Evolutionary conservation across 1,140 invertebrate genomes (phyloP).

Genomic region (Drosophila tropicalis): DNA sequence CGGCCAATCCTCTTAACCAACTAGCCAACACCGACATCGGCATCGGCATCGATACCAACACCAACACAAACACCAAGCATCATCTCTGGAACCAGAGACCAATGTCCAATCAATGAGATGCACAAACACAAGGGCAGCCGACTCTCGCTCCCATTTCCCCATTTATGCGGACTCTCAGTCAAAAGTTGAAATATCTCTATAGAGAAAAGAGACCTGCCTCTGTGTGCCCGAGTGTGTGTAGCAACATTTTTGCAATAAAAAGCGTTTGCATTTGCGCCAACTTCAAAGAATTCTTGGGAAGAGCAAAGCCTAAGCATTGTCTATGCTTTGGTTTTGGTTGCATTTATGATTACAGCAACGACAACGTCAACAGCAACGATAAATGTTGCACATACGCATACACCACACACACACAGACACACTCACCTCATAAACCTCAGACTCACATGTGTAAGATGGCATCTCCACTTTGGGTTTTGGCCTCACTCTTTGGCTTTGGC

Average conservation of each 20-base stretch:
- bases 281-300: constrained; percentile 76
- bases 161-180: constrained; percentile 12
- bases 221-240: constrained; percentile 22
- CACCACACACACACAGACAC: constrained; percentile 12
- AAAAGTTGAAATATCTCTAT: neutral
- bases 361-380: constrained; percentile 60
- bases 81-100: constrained; percentile 1
- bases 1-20: constrained; percentile 16
- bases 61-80: neutral
- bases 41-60: neutral
- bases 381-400: constrained; percentile 70
- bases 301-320: constrained; percentile 40
- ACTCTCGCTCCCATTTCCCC: constrained; percentile 20
- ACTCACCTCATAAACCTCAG: neutral
- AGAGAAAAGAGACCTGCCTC: neutral
- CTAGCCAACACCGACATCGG: neutral
- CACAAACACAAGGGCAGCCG: constrained; percentile 20
- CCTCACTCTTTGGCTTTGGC: constrained; percentile 29
- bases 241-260: constrained; percentile 65
- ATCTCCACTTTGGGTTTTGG: constrained; percentile 14
- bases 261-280: constrained; percentile 64
- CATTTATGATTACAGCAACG: constrained; percentile 72
- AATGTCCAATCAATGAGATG: constrained; percentile 17
- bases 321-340: constrained; percentile 78
- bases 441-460: neutral